Evolutionary conservation across 2,113 vertebrate species (phyloP).

Genomic region (Dasyprocta punctata): DNA sequence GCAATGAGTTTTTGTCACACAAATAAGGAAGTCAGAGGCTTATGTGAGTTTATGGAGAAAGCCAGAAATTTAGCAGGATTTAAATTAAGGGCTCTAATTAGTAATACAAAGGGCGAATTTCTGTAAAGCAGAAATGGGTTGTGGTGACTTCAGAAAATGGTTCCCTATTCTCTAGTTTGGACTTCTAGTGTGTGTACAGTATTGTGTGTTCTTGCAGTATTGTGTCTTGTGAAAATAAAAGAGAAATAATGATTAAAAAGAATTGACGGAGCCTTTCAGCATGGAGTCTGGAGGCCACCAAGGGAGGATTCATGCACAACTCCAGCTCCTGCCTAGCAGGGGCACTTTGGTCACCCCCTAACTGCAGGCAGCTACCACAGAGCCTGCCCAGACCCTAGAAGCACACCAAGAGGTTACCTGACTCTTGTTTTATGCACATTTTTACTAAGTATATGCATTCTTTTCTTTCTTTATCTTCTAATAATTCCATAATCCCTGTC

Average conservation of each 20-base stretch:
- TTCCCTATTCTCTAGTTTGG: background rate
- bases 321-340: background rate
- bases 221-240: background rate
- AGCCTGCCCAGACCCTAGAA: too few relatives aligned
- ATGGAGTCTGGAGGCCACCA: too few relatives aligned
- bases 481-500: background rate
- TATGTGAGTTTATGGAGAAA: background rate
- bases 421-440: background rate
- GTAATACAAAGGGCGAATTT: background rate
- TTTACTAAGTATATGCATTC: background rate
- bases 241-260: background rate
- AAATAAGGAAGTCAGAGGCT: background rate
- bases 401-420: background rate
- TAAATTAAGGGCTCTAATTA: background rate
- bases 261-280: too few relatives aligned
- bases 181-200: background rate
- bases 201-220: too few relatives aligned
- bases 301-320: background rate
- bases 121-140: background rate
- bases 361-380: background rate
- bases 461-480: background rate
- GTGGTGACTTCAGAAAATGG: background rate
- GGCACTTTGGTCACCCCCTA: background rate
- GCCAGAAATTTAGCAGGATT: background rate
- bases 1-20: background rate